Evolutionary conservation across 2,797 vertebrate species (phyloP).

Genomic region (Pangasius djambal): DNA sequence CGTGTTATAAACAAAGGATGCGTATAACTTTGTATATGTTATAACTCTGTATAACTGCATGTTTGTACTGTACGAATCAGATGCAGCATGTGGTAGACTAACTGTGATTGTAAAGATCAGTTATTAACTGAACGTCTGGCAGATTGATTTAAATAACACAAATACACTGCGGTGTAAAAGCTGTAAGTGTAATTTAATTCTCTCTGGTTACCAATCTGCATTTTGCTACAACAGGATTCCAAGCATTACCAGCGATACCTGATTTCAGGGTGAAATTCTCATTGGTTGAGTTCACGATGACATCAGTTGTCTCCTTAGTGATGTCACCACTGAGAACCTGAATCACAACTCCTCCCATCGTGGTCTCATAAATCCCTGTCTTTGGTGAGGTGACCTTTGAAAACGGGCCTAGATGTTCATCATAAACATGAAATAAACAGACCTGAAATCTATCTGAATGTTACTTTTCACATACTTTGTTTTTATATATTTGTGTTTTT

Average conservation of each 20-base stretch:
- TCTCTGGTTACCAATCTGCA: not conserved
- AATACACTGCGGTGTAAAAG: not conserved
- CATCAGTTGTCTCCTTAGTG: conserved; percentile 81
- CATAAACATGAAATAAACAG: not conserved
- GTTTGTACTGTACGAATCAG: not conserved
- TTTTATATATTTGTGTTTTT: not conserved
- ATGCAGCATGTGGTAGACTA: not conserved
- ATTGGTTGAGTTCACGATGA: conserved; percentile 87
- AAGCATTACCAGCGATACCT: conserved; percentile 69
- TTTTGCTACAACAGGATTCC: not conserved
- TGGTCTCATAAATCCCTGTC: conserved; percentile 75
- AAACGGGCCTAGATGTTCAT: conserved; percentile 63
- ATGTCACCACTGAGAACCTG: conserved; percentile 84
- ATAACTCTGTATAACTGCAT: not conserved
- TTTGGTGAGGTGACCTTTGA: conserved; percentile 63
- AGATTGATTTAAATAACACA: not conserved
- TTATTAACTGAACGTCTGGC: too few relatives aligned
- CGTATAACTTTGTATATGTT: not conserved
- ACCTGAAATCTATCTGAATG: not conserved
- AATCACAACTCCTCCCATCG: conserved; percentile 77
- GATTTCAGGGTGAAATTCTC: conserved; percentile 72
- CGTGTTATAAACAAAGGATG: not conserved
- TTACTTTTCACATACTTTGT: not conserved
- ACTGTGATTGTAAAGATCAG: not conserved
- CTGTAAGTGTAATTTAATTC: not conserved